Evolutionary conservation across 2,888 invertebrate species (phyloP), one percentile per base, ranked within the genome.

Genomic region (Nematopogon swammerdamellus): DNA sequence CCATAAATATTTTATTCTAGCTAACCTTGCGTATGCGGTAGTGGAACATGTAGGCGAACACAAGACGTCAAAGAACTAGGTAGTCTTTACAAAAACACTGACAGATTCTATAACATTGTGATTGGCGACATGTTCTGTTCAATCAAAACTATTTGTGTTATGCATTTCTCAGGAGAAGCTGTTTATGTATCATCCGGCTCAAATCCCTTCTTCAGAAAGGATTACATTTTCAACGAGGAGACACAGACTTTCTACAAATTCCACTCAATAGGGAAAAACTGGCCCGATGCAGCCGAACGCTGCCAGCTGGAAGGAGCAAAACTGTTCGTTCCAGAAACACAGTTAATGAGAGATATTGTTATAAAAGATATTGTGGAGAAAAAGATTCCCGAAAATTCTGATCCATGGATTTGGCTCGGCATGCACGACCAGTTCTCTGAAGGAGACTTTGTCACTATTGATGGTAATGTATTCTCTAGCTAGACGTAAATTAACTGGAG

Each of bases 371-470:
- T 36, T 8, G 36, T 36, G 11, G 14, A 36, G 8, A 3, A 3
- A 4, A 36, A 6, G 11, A 8, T 6, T 3, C 11, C 6, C 14
- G n/a, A 36, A 14, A 14, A 36, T 36, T 14, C 36, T 3, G 11
- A 36, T 14, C 36, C 14, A 59, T 59, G 60, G 49, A 70, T 8
- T 63, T 53, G 44, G 8, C 51, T 72, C 30, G 72, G 72, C 0
- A 53, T 71, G n/a, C 66, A 67, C 1, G 63, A 64, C 25, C 55
- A 62, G 44, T 30, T 64, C 2, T 60, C 59, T 3, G 63, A 68
- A 57, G 67, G 65, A 51, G 63, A 65, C 10, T 71, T 63, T 54
- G 63, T 64, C 52, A 70, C 69, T 17, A 51, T 67, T 43, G 62
- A 64, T 47, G 62, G 65, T 65, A 52, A 25, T 25, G 8, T 8